Evolutionary conservation across 2,797 vertebrate genomes (phyloP).

Genomic region (Galagoides demidoff): DNA sequence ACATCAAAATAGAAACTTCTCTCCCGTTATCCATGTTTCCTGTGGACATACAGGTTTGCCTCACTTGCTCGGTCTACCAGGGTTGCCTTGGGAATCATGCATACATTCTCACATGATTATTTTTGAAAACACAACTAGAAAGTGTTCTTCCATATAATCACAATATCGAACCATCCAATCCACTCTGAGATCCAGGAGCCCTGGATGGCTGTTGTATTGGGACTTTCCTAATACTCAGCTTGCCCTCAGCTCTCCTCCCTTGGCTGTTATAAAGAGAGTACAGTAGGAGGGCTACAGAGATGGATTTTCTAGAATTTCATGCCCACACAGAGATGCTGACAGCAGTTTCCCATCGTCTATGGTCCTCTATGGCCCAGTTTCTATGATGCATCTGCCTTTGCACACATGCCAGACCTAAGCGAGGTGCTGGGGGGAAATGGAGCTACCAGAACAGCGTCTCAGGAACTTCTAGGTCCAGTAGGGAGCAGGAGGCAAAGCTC

Average conservation of each 20-base stretch:
- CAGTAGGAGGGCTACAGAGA: background rate
- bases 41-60: background rate
- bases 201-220: background rate
- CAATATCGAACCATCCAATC: background rate
- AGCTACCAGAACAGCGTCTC: background rate
- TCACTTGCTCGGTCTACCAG: too few species aligned
- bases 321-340: background rate
- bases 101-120: background rate
- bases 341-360: background rate
- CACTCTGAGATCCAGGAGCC: background rate
- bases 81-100: background rate
- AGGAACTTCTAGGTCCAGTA: fast-evolving
- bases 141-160: background rate
- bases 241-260: background rate
- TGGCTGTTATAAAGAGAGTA: background rate
- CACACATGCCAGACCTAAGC: fast-evolving
- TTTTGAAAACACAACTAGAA: background rate
- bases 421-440: background rate
- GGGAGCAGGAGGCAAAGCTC: fast-evolving
- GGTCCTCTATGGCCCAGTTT: background rate
- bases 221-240: background rate
- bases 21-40: background rate
- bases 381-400: background rate
- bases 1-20: background rate
- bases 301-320: background rate